A percentile compares a stretch with the other conserved stretches of the same genome.
Evolutionary conservation across 2,797 vertebrate genomes (phyloP).

Genomic region (Rhodeus uyekii): DNA sequence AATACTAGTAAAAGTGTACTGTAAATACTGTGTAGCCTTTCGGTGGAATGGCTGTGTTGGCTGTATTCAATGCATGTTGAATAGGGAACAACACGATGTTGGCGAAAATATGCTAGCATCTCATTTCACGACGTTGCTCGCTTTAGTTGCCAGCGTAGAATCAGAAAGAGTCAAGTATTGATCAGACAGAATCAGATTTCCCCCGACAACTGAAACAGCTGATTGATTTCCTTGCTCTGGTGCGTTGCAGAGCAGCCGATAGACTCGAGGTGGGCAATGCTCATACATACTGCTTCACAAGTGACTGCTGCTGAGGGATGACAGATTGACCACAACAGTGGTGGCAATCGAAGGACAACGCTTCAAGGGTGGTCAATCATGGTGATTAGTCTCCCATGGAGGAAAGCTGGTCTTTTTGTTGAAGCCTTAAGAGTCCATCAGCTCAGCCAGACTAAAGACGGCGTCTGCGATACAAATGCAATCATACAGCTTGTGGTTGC

Average conservation of each 20-base stretch:
- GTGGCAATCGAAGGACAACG: slow-evolving; percentile 50
- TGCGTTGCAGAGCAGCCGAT: slow-evolving; percentile 41
- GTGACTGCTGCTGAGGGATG: slow-evolving; percentile 54
- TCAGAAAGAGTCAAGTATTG: slow-evolving; percentile 38
- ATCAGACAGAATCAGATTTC: slow-evolving; percentile 55
- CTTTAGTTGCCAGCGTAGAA: slow-evolving; percentile 18
- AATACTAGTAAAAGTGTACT: background rate
- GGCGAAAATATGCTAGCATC: slow-evolving; percentile 33
- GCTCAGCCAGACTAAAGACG: slow-evolving; percentile 38
- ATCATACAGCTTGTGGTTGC: background rate
- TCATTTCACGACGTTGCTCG: slow-evolving; percentile 13
- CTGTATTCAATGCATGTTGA: background rate
- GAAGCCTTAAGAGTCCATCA: slow-evolving; percentile 43
- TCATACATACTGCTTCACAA: slow-evolving; percentile 43
- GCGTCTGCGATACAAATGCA: slow-evolving; percentile 1
- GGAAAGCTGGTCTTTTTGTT: slow-evolving; percentile 40
- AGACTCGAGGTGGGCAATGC: slow-evolving; percentile 49
- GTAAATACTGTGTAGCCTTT: background rate
- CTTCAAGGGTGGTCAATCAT: slow-evolving; percentile 58
- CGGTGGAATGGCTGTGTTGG: background rate
- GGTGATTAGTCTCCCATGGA: slow-evolving; percentile 42
- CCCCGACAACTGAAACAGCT: slow-evolving; percentile 50
- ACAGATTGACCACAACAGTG: slow-evolving; percentile 55
- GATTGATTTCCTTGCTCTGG: slow-evolving; percentile 50
- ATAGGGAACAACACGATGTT: background rate